These are phyloP conservation scores for Danio rerio DNA, from an alignment of 2,113 vertebrate species.

Conservation along the genomic window GRCz12tu NC_133183.1:18772001-18772500, in stretches of 20 bases:
- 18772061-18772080: background rate
- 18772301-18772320: no score
- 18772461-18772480: no score
- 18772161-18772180: background rate
- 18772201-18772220: background rate
- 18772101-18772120: constrained; percentile 23
- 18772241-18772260: background rate
- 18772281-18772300: background rate
- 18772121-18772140: background rate
- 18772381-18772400: no score
- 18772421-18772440: no score
- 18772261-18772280: background rate
- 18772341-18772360: no score
- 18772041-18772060: constrained; percentile 41
- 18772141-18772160: constrained; percentile 14
- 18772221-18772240: background rate
- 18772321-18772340: no score
- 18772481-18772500: no score
- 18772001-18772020: constrained; percentile 27
- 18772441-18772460: no score
- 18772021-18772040: constrained; percentile 25
- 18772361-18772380: no score
- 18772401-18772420: no score
- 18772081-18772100: background rate
- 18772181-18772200: background rate